Base-by-base conservation (phyloP, 2,888 invertebrate species). In the Conomelus anceps region DNA sequence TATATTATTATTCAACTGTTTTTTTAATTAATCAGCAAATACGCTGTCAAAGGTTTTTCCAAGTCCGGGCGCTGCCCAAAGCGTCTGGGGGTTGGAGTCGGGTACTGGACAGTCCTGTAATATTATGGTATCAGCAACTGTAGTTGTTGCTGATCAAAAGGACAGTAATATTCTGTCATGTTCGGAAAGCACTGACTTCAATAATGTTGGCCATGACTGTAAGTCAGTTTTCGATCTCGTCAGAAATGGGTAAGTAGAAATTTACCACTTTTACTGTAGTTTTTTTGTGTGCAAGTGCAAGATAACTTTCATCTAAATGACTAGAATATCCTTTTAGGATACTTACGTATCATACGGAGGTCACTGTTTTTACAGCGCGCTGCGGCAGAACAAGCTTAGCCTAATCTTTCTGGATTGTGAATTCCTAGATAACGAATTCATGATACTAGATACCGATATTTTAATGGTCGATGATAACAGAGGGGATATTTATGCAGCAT, bases 61-160 rank as follows among this genome's bases (percentile, higher is more conserved):
- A 91, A 97, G 97, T 94, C 97, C 97, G 94, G 97, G 97, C 95
- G 96, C 97, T 94, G 97, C 97, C 94, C 97, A 97, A 93, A 97
- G 97, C 94, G 97, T 97, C 93, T 97, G 97, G 97, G 97, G 97
- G 93, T 94, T 97, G 95, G 91, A 91, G 88, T 91, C 91, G 86
- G 91, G 91, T 96, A 94, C 95, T 95, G 94, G 96, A 96, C 94
- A 96, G 93, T 96, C 96, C 91, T 96, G 96, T 94, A 96, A 96
- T 92, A 86, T 86, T 23, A 96, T 96, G 96, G 96, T 96, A 90
- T 96, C 96, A 3, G 96, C 96, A 89, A 91, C 91, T 89, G 91
- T 91, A 91, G 94, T 95, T 91, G 96, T 92, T 92, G 89, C 92
- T 92, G 86, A 93, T 91, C 94, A 94, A 90, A 94, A 94, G 91